Conservation (phyloP, 1,140 invertebrate species). For the Alviniconcha marisindica region DNA sequence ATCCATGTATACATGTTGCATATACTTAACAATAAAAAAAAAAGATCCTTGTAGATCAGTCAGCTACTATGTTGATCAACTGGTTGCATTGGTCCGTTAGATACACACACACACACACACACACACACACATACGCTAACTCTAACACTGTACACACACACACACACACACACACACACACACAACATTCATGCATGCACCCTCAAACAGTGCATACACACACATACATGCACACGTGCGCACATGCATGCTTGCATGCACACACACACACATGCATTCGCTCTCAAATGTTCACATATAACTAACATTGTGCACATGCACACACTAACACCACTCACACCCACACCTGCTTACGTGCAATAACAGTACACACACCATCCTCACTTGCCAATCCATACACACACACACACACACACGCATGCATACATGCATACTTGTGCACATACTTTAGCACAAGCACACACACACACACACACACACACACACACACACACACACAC, state of each 20-base stretch:
- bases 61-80: no score
- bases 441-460: not conserved
- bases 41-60: not conserved
- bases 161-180: constrained; percentile 21
- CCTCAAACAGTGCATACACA: not conserved
- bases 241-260: not conserved
- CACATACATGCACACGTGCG: not conserved
- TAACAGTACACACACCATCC: not conserved
- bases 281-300: not conserved
- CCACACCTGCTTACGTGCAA: not conserved
- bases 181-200: not conserved
- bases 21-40: no score
- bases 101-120: constrained; percentile 33
- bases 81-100: not conserved
- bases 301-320: no score
- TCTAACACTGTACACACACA: not conserved
- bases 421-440: not conserved
- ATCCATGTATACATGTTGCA: no score
- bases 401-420: not conserved
- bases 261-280: not conserved
- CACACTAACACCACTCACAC: no score
- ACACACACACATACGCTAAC: constrained; percentile 7
- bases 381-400: no score
- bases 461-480: constrained; percentile 5
- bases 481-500: constrained; percentile 4